These are phyloP conservation scores for Vanessa atalanta DNA, from an alignment of 1,140 invertebrate species.

Conservation along the genomic window DNA sequence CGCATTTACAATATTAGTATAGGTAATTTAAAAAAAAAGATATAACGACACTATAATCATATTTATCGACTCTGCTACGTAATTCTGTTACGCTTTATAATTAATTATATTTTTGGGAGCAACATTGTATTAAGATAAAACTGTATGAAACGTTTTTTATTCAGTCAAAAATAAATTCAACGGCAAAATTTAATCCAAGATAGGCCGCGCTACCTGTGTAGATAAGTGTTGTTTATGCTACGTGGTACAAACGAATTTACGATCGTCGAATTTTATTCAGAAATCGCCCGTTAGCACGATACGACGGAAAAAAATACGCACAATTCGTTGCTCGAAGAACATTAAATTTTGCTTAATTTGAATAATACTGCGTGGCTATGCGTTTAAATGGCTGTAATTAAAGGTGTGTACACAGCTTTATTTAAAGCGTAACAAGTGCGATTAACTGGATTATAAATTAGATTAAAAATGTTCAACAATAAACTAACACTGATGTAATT, in stretches of 20 bases:
- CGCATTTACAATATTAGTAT: too few relatives aligned
- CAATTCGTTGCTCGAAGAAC: slow-evolving; percentile 67
- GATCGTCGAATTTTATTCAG: slow-evolving; percentile 67
- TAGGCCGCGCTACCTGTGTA: slow-evolving; percentile 45
- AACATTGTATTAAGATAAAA: slow-evolving; percentile 2
- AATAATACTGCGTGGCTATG: slow-evolving; percentile 73
- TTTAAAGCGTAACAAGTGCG: slow-evolving; percentile 27
- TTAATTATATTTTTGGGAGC: background rate
- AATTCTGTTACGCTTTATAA: background rate
- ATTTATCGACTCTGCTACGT: too few relatives aligned
- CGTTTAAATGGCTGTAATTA: slow-evolving; percentile 73
- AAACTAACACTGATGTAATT: background rate
- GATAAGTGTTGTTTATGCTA: slow-evolving; percentile 52
- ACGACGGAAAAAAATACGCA: slow-evolving; percentile 59
- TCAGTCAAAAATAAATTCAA: slow-evolving; percentile 38
- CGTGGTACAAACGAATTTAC: slow-evolving; percentile 55
- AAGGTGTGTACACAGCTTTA: slow-evolving; percentile 50
- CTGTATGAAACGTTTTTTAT: slow-evolving; percentile 22
- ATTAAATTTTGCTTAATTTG: slow-evolving; percentile 73
- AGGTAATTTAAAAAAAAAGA: too few relatives aligned
- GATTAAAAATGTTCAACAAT: background rate
- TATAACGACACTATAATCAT: too few relatives aligned
- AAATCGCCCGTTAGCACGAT: slow-evolving; percentile 66
- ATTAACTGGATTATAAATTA: slow-evolving; percentile 26
- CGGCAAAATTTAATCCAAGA: slow-evolving; percentile 45